phyloP scores from a whole-genome alignment of 2,888 invertebrate species.

The Limnephilus auricula region DNA sequence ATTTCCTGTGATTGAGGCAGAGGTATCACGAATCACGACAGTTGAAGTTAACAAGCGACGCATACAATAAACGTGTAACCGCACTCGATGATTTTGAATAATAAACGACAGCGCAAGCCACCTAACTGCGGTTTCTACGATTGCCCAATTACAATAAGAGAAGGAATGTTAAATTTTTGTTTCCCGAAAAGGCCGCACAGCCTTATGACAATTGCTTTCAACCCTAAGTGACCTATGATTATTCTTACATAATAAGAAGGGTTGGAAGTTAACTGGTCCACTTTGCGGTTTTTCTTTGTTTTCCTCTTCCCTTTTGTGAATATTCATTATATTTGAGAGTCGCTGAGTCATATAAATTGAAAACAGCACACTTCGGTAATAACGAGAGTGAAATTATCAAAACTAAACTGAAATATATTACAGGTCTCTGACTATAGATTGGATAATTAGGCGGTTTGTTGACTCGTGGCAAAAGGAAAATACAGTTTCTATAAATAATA shows the following conservation, averaged over 20 bases:
- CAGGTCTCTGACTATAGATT: neutral
- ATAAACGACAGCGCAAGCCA: slow-evolving; percentile 33
- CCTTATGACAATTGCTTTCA: slow-evolving; percentile 62
- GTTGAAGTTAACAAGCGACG: neutral
- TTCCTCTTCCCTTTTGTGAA: slow-evolving; percentile 36
- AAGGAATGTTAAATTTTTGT: slow-evolving; percentile 61
- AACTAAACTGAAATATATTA: neutral
- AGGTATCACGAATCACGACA: neutral
- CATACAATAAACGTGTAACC: slow-evolving; percentile 56
- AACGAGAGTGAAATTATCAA: neutral
- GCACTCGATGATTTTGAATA: slow-evolving; percentile 59
- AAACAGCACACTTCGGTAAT: neutral
- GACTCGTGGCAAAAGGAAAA: neutral
- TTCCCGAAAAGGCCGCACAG: slow-evolving; percentile 47
- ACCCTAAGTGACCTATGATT: slow-evolving; percentile 60
- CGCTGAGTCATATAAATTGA: slow-evolving; percentile 40
- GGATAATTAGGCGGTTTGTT: neutral
- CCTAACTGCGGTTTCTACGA: slow-evolving; percentile 33
- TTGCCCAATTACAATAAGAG: slow-evolving; percentile 57
- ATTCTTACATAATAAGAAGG: slow-evolving; percentile 60
- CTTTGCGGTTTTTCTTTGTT: slow-evolving; percentile 61
- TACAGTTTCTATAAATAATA: neutral
- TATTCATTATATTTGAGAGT: slow-evolving; percentile 38
- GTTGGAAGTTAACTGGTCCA: slow-evolving; percentile 61
- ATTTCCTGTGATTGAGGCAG: neutral